Percentiles rank a stretch among this genome's conserved stretches.
Conservation (phyloP, 2,888 invertebrate species). For the Sympetrum striolatum region DNA sequence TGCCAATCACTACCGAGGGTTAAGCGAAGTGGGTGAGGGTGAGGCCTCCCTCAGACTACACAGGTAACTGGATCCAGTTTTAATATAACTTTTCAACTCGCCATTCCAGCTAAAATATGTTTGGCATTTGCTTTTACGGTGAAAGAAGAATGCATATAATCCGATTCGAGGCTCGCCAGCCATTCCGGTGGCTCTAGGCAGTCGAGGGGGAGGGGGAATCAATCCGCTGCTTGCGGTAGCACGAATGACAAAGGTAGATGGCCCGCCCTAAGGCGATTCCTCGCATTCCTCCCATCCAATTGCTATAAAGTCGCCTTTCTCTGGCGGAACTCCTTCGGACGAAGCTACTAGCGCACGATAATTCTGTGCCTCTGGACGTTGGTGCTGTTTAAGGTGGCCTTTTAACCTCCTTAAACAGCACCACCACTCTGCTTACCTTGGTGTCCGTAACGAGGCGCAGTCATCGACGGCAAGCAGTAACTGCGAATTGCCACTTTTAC, state of each 20-base stretch:
- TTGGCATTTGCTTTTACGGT: slow-evolving; percentile 52
- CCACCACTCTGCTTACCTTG: too few relatives aligned
- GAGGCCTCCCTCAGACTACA: slow-evolving; percentile 23
- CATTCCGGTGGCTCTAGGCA: slow-evolving; percentile 45
- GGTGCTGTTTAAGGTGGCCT: too few relatives aligned
- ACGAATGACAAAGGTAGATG: slow-evolving; percentile 44
- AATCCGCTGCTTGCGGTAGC: slow-evolving; percentile 34
- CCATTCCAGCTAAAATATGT: slow-evolving; percentile 52
- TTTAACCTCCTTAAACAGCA: too few relatives aligned
- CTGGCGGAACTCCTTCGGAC: too few relatives aligned
- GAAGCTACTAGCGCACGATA: too few relatives aligned
- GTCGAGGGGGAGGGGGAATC: slow-evolving; percentile 12
- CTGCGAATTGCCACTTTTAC: too few relatives aligned
- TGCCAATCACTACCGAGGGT: slow-evolving; percentile 51
- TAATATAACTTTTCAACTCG: slow-evolving; percentile 52
- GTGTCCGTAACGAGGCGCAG: too few relatives aligned
- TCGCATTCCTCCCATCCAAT: slow-evolving; percentile 45
- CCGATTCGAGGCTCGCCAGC: slow-evolving; percentile 50
- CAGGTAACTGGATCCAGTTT: slow-evolving; percentile 48
- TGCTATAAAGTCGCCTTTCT: slow-evolving; percentile 46
- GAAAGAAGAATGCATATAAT: slow-evolving; percentile 51
- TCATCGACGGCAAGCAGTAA: too few relatives aligned
- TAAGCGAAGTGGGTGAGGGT: slow-evolving; percentile 19
- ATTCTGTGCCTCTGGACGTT: too few relatives aligned
- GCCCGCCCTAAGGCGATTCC: slow-evolving; percentile 11